Evolutionary conservation across 1,140 invertebrate genomes (phyloP), one percentile per base, ranked within the genome.

Genomic region (Octopus sinensis): DNA sequence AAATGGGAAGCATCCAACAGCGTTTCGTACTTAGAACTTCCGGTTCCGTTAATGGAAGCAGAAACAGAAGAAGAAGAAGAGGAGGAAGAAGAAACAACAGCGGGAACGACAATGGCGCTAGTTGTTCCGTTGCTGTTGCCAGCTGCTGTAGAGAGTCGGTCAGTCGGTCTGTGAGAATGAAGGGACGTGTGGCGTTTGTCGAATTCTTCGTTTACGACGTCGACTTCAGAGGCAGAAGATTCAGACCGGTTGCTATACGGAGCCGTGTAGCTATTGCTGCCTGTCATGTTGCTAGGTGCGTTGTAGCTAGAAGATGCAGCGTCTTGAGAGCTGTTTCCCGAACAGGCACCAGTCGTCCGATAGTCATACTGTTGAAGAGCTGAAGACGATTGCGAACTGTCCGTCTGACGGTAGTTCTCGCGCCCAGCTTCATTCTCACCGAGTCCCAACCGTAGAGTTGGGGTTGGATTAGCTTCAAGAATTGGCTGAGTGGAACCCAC

Each of bases 161-260:
- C 12, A n/a, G 54, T 51, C 3, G 54, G 12, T 62, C 62, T 23
- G 5, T 79, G 53, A 51, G 5, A 62, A 17, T 79, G 68, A 51
- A 75, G 7, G 17, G 23, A 71, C 53, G 77, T 54, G 76, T 84
- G 79, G 43, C 79, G 62, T 81, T 86, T 87, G 17, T 89, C 88
- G 23, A 85, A 83, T 77, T 88, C 88, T 12, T 90, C 89, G 77
- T 83, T 86, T 12, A 86, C 86, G 53, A 88, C 87, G 76, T 89
- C 89, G 73, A 88, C 87, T 68, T 90, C 89, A 12, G 89, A 90
- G 23, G 86, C 87, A 3, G 88, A 89, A 13, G 89, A 90, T 76
- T 90, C 89, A 5, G 89, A 89, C 76, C 86, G 81, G 84, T 88
- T 90, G 83, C 88, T 88, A 76, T 82, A 87, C 13, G 87, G 87